Conservation (phyloP, 1,140 invertebrate species). For the Bombyx mandarina region DNA sequence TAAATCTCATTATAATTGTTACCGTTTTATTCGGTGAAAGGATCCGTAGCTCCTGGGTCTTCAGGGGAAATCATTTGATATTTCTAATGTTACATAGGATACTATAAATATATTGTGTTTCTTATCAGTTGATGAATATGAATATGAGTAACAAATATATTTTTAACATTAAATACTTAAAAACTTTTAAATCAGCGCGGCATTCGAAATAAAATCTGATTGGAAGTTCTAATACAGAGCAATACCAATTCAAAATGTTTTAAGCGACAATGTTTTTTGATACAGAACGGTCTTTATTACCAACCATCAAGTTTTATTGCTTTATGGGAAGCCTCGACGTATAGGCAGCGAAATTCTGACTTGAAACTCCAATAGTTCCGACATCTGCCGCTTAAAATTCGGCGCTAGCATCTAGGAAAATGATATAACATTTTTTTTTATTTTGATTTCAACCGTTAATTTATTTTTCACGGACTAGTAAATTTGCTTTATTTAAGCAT, state of each 20-base stretch:
- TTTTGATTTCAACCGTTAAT: background rate
- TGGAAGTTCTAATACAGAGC: background rate
- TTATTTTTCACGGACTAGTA: background rate
- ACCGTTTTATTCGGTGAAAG: too few relatives aligned
- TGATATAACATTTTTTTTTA: background rate
- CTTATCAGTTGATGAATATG: too few relatives aligned
- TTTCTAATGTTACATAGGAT: too few relatives aligned
- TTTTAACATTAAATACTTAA: too few relatives aligned
- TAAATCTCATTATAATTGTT: too few relatives aligned
- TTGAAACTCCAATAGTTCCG: conserved; percentile 36
- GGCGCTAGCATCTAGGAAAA: conserved; percentile 17
- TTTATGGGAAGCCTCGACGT: conserved; percentile 16
- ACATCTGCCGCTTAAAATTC: conserved; percentile 24
- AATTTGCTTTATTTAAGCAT: background rate
- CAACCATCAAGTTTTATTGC: conserved; percentile 31
- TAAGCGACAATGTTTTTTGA: conserved; percentile 20
- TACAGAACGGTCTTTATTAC: conserved; percentile 29
- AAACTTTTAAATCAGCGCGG: too few relatives aligned
- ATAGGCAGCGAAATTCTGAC: conserved; percentile 19
- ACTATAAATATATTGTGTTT: too few relatives aligned
- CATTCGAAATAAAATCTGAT: too few relatives aligned
- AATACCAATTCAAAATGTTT: conserved; percentile 1
- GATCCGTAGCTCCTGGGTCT: too few relatives aligned
- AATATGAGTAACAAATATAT: too few relatives aligned
- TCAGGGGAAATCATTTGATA: too few relatives aligned